Evolutionary conservation across 2,113 vertebrate species (phyloP).

Genomic region (Antigone vipio): DNA sequence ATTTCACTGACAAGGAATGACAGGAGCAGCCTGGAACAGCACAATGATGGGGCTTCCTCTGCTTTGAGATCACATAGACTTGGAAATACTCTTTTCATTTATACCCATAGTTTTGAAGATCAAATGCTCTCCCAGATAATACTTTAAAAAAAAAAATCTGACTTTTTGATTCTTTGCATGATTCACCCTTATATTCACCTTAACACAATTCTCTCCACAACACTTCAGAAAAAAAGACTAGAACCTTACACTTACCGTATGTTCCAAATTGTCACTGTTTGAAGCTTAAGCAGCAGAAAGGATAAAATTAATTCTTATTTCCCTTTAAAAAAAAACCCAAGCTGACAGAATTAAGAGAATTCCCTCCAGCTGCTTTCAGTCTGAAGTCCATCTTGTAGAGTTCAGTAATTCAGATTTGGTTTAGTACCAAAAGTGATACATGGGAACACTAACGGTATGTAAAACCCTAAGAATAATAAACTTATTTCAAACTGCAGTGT

Average conservation of each 20-base stretch:
- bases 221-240: not conserved
- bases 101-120: not conserved
- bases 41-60: not conserved
- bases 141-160: not conserved
- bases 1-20: not conserved
- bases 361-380: not conserved
- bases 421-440: not conserved
- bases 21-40: not conserved
- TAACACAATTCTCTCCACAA: not conserved
- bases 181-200: not conserved
- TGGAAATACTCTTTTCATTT: not conserved
- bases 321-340: not conserved
- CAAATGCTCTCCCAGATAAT: not conserved
- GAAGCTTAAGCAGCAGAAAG: not conserved
- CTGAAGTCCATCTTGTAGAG: not conserved
- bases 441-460: rapidly evolving
- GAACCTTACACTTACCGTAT: not conserved
- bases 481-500: not conserved
- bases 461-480: not conserved
- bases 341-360: not conserved
- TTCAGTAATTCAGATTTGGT: not conserved
- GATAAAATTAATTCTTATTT: not conserved
- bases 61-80: not conserved
- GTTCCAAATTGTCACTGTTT: not conserved
- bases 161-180: not conserved